Evolutionary conservation across 2,888 invertebrate species (phyloP).

Genomic region (Alcis repandata): DNA sequence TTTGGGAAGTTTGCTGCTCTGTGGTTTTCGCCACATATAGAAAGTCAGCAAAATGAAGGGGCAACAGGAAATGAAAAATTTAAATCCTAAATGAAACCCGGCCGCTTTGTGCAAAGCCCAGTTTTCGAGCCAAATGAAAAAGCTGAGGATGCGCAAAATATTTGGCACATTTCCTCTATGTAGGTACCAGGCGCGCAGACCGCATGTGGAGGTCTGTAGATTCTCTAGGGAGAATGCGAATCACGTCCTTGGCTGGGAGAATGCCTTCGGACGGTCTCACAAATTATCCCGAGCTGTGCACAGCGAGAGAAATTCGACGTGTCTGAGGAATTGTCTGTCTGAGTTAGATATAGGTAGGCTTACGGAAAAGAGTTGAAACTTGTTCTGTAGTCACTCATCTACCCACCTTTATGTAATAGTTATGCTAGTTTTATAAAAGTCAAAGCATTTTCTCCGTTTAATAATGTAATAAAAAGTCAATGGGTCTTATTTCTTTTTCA

Average conservation of each 20-base stretch:
- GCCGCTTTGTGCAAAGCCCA: slow-evolving; percentile 47
- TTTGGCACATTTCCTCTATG: slow-evolving; percentile 62
- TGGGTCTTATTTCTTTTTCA: slow-evolving; percentile 17
- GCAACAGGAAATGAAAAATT: slow-evolving; percentile 29
- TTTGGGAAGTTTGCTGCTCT: slow-evolving; percentile 1
- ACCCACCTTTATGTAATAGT: no score
- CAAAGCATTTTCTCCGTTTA: neutral
- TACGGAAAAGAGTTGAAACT: neutral
- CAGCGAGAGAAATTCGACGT: slow-evolving; percentile 55
- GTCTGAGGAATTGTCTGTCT: slow-evolving; percentile 51
- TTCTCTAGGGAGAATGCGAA: slow-evolving; percentile 65
- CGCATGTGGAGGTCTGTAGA: slow-evolving; percentile 53
- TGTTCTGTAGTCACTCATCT: neutral
- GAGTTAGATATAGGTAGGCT: neutral
- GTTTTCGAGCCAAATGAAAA: slow-evolving; percentile 60
- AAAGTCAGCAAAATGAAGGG: slow-evolving; percentile 20
- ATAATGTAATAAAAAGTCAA: slow-evolving; percentile 9
- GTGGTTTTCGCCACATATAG: slow-evolving; percentile 13
- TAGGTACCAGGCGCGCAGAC: slow-evolving; percentile 48
- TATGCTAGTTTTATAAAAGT: neutral
- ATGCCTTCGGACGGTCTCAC: slow-evolving; percentile 62
- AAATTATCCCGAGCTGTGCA: slow-evolving; percentile 61
- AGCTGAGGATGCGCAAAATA: slow-evolving; percentile 60
- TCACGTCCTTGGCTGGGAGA: slow-evolving; percentile 63
- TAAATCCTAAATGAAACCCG: slow-evolving; percentile 49